phyloP scores from a whole-genome alignment of 2,797 vertebrate species.

The Pampus argenteus region DNA sequence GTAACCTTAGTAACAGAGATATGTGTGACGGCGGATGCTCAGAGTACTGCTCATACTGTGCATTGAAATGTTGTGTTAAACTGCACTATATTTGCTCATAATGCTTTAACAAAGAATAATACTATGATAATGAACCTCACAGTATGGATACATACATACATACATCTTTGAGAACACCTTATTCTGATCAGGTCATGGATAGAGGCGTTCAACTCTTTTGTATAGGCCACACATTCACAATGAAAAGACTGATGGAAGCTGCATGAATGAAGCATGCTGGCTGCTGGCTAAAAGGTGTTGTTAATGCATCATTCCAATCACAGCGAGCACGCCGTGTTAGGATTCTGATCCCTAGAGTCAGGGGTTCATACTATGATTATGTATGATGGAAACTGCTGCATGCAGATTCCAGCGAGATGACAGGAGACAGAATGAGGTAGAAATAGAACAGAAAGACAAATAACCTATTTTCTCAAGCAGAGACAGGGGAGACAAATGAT shows the following conservation, averaged over 20 bases:
- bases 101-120: background rate
- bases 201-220: background rate
- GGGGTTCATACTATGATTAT: constrained; percentile 46
- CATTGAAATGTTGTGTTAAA: background rate
- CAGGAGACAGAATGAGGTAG: constrained; percentile 23
- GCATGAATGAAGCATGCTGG: constrained; percentile 3
- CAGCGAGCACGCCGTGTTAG: constrained; percentile 1
- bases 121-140: background rate
- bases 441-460: constrained; percentile 33
- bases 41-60: background rate
- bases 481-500: constrained; percentile 38
- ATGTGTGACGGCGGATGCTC: background rate
- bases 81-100: background rate
- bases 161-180: too few species aligned
- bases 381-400: constrained; percentile 40
- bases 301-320: constrained; percentile 16
- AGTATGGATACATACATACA: too few species aligned
- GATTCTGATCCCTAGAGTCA: constrained; percentile 35
- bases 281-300: constrained; percentile 15
- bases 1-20: too few species aligned
- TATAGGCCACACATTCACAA: constrained; percentile 6
- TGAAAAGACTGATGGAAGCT: background rate
- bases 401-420: constrained; percentile 39
- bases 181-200: background rate
- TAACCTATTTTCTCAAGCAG: constrained; percentile 5